Base-by-base conservation (phyloP, 2,888 invertebrate species). In the Acrobasis consociella region DNA sequence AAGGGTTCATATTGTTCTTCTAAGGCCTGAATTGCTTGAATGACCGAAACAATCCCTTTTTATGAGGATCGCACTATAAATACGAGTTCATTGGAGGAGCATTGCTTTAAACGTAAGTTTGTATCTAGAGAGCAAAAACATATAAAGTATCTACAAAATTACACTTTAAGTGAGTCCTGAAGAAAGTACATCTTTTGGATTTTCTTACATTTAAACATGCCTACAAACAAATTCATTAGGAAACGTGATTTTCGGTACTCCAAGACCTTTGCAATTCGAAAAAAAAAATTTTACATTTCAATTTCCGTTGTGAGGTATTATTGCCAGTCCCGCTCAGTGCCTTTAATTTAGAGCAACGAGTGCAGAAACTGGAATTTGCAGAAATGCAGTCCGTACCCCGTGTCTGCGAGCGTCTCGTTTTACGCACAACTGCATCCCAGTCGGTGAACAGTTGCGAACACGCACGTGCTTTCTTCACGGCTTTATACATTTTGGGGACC, bases 341-440 rank as follows among this genome's bases (percentile, higher is more conserved):
- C 15, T 58, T 46, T 49, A 59, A 59, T 49, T 49, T 59, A 59
- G n/a, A 37, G 49, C 49, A 59, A 49, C 58, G 37, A 49, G 31
- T 49, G 31, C 49, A 49, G 58, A 49, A 49, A 49, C 15, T n/a
- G 49, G 37, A 49, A 49, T 59, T 59, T 49, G 13, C 37, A 22
- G 37, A 22, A 59, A 38, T 58, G 9, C 59, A 22, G 42, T n/a
- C 58, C 31, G 37, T 49, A 52, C 37, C 46, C 46, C 52, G 17
- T 31, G 31, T 31, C 8, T 31, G 31, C 8, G 31, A 31, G 53
- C 49, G 63, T 60, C 67, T 66, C 65, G 68, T 70, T 74, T 68
- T 62, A 75, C 73, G 75, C 75, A 72, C 62, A 71, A 68, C 63
- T 72, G 70, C 68, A 67, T 65, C 37, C 63, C 42, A 38, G n/a